Conservation (phyloP, 2,888 invertebrate genomes). For the Stenodera caucasica region DNA sequence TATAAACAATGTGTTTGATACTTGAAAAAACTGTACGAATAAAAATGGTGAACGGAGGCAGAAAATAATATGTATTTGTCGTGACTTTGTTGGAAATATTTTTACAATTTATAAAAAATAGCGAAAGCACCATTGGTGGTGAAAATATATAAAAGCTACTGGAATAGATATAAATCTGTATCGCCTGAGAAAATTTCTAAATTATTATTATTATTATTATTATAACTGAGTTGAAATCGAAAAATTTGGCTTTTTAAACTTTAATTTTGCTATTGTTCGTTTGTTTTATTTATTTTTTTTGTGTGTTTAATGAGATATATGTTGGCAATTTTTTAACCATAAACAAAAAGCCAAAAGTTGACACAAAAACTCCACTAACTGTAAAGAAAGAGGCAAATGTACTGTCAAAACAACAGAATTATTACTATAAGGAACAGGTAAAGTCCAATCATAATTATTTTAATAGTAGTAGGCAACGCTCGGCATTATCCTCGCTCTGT, state of each 20-base stretch:
- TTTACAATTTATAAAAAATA: constrained; percentile 44
- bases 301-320: constrained; percentile 17
- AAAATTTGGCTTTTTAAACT: too few relatives aligned
- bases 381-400: constrained; percentile 41
- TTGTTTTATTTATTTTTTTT: not conserved
- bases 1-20: constrained; percentile 55
- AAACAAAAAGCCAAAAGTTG: constrained; percentile 28
- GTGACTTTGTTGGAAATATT: constrained; percentile 49
- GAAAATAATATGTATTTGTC: constrained; percentile 54
- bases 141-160: constrained; percentile 2
- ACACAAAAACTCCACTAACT: constrained; percentile 36
- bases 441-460: constrained; percentile 57
- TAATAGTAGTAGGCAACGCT: constrained; percentile 56
- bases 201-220: not conserved
- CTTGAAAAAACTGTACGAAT: constrained; percentile 30
- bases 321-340: constrained; percentile 10
- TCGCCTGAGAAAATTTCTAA: constrained; percentile 2
- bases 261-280: not conserved
- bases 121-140: not conserved
- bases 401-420: constrained; percentile 50
- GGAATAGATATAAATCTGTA: not conserved
- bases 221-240: too few relatives aligned
- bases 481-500: constrained; percentile 58
- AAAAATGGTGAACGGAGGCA: constrained; percentile 50
- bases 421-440: constrained; percentile 48